Percentiles rank a stretch among this genome's conserved stretches.
Conservation (phyloP, 2,888 invertebrate genomes). For the Tetragonula carbonaria region DNA sequence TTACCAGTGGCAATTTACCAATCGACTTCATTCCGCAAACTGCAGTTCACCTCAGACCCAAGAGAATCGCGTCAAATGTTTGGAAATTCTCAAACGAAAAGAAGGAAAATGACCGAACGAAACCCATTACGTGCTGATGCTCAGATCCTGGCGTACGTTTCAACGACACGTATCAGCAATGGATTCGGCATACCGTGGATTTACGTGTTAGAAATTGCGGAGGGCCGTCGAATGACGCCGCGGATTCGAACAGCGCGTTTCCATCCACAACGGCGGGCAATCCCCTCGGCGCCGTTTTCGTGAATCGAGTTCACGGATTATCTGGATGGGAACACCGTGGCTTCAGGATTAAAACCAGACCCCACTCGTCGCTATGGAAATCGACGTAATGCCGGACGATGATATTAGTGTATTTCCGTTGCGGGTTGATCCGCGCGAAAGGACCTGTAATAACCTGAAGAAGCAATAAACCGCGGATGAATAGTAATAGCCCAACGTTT, state of each 20-base stretch:
- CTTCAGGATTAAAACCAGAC: slow-evolving; percentile 39
- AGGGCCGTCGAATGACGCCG: slow-evolving; percentile 12
- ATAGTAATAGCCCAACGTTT: not conserved
- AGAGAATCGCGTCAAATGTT: too few species aligned
- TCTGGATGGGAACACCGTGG: slow-evolving; percentile 10
- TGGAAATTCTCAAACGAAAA: not conserved
- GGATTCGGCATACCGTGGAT: slow-evolving; percentile 18
- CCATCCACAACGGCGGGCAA: slow-evolving; percentile 26
- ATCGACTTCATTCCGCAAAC: too few species aligned
- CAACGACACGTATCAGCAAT: slow-evolving; percentile 20
- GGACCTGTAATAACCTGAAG: not conserved
- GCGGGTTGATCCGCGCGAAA: not conserved
- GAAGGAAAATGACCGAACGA: too few species aligned
- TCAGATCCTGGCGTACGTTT: slow-evolving; percentile 6
- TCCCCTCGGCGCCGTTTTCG: slow-evolving; percentile 23
- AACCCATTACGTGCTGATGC: not conserved
- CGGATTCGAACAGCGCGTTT: not conserved
- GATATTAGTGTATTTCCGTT: not conserved
- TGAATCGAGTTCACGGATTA: slow-evolving; percentile 49
- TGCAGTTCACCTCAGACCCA: too few species aligned
- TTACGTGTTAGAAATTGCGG: slow-evolving; percentile 22
- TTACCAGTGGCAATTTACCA: too few species aligned
- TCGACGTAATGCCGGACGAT: slow-evolving; percentile 21
- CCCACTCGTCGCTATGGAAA: slow-evolving; percentile 36
- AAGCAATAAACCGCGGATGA: not conserved